Evolutionary conservation across 2,113 vertebrate genomes (phyloP).

Genomic region (Oryzias woworae): DNA sequence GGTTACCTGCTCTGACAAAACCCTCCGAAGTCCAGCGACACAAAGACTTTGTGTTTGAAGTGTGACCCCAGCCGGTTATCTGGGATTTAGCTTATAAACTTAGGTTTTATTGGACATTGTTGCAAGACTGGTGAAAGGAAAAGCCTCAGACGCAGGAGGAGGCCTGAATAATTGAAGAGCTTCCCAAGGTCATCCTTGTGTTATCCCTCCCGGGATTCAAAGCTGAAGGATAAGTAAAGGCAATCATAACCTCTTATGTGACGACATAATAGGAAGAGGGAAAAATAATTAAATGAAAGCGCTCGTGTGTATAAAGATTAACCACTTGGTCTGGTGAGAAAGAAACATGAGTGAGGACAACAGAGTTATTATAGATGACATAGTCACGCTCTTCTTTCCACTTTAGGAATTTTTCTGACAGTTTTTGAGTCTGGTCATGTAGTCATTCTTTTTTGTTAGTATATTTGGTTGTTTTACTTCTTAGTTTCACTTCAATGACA

Average conservation of each 20-base stretch:
- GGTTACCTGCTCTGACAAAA: no score
- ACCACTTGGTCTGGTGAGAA: constrained; percentile 22
- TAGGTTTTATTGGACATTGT: background rate
- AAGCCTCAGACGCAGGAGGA: background rate
- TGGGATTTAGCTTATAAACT: background rate
- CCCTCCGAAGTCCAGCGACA: no score
- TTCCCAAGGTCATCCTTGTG: constrained; percentile 37
- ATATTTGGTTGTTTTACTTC: background rate
- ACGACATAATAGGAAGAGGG: constrained; percentile 34
- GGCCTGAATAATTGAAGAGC: constrained; percentile 5
- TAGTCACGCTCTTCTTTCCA: background rate
- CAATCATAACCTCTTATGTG: constrained; percentile 40
- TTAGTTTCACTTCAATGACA: background rate
- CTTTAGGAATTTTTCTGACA: background rate
- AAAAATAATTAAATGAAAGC: constrained; percentile 60
- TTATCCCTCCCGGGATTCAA: constrained; percentile 19
- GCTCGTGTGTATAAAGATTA: constrained; percentile 53
- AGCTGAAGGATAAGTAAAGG: constrained; percentile 29
- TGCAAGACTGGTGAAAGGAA: background rate
- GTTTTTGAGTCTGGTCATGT: background rate
- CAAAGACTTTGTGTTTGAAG: no score
- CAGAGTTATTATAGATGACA: constrained; percentile 35
- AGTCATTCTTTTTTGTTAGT: no score
- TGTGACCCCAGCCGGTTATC: background rate
- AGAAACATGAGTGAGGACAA: constrained; percentile 42